Base-by-base conservation (phyloP, 2,888 invertebrate species). In the Clivina fossor region DNA sequence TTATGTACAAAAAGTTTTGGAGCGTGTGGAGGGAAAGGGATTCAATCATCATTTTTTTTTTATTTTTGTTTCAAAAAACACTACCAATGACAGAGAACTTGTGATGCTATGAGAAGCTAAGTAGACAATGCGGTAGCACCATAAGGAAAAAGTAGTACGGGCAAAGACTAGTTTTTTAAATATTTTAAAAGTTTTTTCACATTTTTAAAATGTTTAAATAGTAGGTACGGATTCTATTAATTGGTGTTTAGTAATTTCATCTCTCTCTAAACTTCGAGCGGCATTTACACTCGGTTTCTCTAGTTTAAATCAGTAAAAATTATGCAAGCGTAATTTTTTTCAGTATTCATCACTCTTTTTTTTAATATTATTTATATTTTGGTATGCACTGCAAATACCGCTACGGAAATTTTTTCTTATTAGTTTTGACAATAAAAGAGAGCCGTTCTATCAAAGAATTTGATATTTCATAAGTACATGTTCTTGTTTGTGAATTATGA, bases 241-340 rank as follows among this genome's bases (percentile, higher is more conserved):
- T 53, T 53, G 53, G 53, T 53, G 53, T 53, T 53, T 33, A 22
- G n/a, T n/a, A n/a, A n/a, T n/a, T n/a, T n/a, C n/a, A n/a, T n/a
- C n/a, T n/a, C n/a, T n/a, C n/a, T n/a, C 40, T 38, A 15, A 11
- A n/a, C 7, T 22, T 19, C 13, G 2, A 30, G 33, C 33, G 38
- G 56, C 37, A n/a, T 28, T 28, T 8, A 8, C n/a, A 8, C 8
- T n/a, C n/a, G 8, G 28, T 28, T 28, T 28, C 7, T 7, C 16
- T 13, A 35, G 7, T n/a, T 13, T 8, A 8, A 13, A 5, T 41
- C 41, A 18, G 41, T 18, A 41, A 41, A 41, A 41, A 19, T 37
- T 18, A 15, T 18, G 16, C 7, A 18, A 11, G 35, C 16, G 4
- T 13, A 35, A 5, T 7, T n/a, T 11, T 24, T 7, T 24, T 24